Evolutionary conservation across 2,113 vertebrate genomes (phyloP), one percentile per base, ranked within the genome.

Genomic region (Larimichthys polyactis): DNA sequence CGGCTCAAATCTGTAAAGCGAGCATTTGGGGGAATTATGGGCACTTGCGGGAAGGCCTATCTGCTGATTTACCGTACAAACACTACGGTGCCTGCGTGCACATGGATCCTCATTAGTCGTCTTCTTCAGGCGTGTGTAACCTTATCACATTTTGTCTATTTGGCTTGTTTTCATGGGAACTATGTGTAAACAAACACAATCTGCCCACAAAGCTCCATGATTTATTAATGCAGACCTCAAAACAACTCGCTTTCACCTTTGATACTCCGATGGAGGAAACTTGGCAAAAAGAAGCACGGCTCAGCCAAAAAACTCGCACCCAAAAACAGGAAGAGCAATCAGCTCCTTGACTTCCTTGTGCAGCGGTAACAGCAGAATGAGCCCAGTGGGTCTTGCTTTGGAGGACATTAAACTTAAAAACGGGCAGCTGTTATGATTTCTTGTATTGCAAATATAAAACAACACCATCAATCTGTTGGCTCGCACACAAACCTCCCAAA

Each of bases 281-380:
- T 82, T 88, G 85, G 84, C 86, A 79, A 71, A 87, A 68, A 68
- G 22, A 62, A 81, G 46, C 5, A 55, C 27, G 67, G 78, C 59
- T 11, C 16, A 79, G 82, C 43, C 84, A 79, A 86, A 40, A 89
- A 69, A 76, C 58, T 89, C 16, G 19, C 71, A 81, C 44, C 58
- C 48, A 75, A 92, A 91, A 90, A 93, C 93, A 94, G 94, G 92
- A 93, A 93, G 90, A 79, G 76, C 86, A 89, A 88, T 90, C 90
- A 87, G 62, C 71, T 76, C 82, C 78, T 75, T 66, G 52, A 85
- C 89, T 93, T 95, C 91, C 92, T 89, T 6, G 52, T 77, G 48
- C 72, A 67, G 81, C 64, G 6, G 43, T 63, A 69, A 27, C 60
- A 58, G 75, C 65, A 29, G 16, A 58, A 57, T 14, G 2, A 15